Percentiles rank a stretch among this genome's conserved stretches.
Evolutionary conservation across 2,797 vertebrate genomes (phyloP).

Genomic region (Gymnoscopelus braueri): DNA sequence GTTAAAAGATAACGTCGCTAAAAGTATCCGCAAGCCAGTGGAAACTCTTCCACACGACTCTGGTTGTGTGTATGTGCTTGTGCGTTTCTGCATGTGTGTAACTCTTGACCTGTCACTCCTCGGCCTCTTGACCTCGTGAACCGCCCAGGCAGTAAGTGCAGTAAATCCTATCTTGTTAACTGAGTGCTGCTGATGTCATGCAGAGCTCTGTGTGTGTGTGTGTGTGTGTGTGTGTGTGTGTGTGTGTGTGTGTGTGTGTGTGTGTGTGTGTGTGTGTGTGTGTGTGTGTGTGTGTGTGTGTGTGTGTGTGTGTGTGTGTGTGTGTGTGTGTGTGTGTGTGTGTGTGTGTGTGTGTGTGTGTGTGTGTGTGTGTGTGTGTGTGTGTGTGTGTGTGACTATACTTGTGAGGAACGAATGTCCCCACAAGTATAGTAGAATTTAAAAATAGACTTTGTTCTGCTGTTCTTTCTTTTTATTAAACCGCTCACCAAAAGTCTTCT

Average conservation of each 20-base stretch:
- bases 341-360: neutral
- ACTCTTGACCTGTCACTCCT: neutral
- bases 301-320: neutral
- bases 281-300: too few relatives aligned
- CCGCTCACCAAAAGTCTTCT: too few relatives aligned
- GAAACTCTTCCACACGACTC: neutral
- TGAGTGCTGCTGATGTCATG: neutral
- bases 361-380: neutral
- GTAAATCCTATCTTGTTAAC: neutral
- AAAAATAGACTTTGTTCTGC: too few relatives aligned
- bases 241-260: too few relatives aligned
- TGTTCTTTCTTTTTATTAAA: too few relatives aligned
- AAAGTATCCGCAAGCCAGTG: slow-evolving; percentile 7
- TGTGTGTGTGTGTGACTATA: neutral
- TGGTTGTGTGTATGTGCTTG: neutral
- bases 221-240: too few relatives aligned
- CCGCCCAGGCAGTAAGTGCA: neutral
- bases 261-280: too few relatives aligned
- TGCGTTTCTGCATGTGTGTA: neutral
- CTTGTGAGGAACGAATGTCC: too few relatives aligned
- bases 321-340: neutral
- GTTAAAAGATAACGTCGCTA: slow-evolving; percentile 12
- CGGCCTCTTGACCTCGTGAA: slow-evolving; percentile 1
- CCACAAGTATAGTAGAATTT: too few relatives aligned
- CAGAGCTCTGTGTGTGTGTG: neutral